Evolutionary conservation across 2,888 invertebrate genomes (phyloP).

Genomic region (Cheilosia scutellata): DNA sequence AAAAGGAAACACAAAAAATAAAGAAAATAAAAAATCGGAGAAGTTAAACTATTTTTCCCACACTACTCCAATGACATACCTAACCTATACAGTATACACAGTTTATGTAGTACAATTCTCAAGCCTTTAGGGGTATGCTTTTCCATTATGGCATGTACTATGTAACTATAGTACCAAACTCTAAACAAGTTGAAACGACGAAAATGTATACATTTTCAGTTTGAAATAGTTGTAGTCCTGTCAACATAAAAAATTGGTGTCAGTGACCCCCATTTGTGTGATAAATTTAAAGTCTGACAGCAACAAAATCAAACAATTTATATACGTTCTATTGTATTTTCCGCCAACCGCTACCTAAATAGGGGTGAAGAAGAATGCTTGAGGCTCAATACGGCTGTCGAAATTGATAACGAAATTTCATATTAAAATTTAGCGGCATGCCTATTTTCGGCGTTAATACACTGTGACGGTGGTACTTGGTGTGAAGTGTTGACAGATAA

Average conservation of each 20-base stretch:
- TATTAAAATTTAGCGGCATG: slow-evolving; percentile 5
- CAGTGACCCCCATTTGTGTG: slow-evolving; percentile 2
- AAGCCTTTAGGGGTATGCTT: slow-evolving; percentile 23
- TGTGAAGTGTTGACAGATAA: slow-evolving; percentile 43
- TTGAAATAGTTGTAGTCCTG: slow-evolving; percentile 25
- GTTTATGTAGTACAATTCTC: slow-evolving; percentile 9
- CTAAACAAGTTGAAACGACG: slow-evolving; percentile 39
- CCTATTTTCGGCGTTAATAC: background rate
- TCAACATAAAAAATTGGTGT: slow-evolving; percentile 29
- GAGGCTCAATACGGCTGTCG: background rate
- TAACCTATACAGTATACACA: background rate
- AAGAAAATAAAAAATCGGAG: slow-evolving; percentile 31
- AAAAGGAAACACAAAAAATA: slow-evolving; percentile 31
- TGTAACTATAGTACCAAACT: slow-evolving; percentile 26
- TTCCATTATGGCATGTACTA: slow-evolving; percentile 28
- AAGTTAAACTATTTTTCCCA: slow-evolving; percentile 30
- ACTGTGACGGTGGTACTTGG: background rate
- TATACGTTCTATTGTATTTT: background rate
- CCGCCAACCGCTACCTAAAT: background rate
- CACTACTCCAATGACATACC: slow-evolving; percentile 12
- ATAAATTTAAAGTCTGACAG: slow-evolving; percentile 6
- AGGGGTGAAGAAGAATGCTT: background rate
- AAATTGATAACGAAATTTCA: slow-evolving; percentile 16
- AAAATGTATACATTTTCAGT: slow-evolving; percentile 51
- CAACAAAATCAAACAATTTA: slow-evolving; percentile 23